Percentiles rank a stretch among this genome's conserved stretches.
Evolutionary conservation across 2,888 invertebrate species (phyloP).

Genomic region (Imbricaverruca yamaguchii): DNA sequence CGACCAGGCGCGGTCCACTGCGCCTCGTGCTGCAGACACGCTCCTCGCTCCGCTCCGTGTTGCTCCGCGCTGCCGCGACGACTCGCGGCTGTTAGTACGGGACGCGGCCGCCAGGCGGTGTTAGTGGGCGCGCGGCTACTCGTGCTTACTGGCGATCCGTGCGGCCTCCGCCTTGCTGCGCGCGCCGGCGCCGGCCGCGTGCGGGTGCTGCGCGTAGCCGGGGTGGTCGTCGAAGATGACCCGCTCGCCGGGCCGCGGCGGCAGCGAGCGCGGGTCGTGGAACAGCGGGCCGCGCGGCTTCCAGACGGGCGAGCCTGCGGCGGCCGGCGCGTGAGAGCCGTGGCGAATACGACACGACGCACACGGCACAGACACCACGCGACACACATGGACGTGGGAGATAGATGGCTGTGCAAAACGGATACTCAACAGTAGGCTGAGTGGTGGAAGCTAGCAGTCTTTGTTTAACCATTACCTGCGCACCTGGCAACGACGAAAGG

Average conservation of each 20-base stretch:
- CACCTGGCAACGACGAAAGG: neutral
- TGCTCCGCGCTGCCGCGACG: neutral
- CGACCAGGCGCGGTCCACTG: too few species aligned
- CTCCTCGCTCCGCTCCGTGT: too few species aligned
- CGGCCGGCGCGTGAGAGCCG: too few species aligned
- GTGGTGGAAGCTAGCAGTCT: too few species aligned
- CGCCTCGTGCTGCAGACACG: too few species aligned
- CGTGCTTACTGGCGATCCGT: neutral
- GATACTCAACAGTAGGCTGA: too few species aligned
- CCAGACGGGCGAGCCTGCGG: slow-evolving; percentile 93
- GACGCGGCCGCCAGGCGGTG: neutral
- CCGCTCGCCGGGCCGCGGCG: slow-evolving; percentile 2
- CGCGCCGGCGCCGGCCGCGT: neutral
- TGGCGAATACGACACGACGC: too few species aligned
- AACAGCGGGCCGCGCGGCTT: slow-evolving; percentile 72
- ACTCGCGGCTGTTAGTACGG: neutral
- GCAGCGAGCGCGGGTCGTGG: slow-evolving; percentile 11
- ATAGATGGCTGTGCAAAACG: too few species aligned
- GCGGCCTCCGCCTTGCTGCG: neutral
- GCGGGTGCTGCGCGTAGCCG: neutral
- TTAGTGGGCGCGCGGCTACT: neutral
- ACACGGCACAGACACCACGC: too few species aligned
- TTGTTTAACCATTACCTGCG: neutral
- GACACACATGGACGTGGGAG: too few species aligned
- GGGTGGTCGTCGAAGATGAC: slow-evolving; percentile 18